phyloP scores from a whole-genome alignment of 2,113 vertebrate species.

The Amia ocellicauda region DNA sequence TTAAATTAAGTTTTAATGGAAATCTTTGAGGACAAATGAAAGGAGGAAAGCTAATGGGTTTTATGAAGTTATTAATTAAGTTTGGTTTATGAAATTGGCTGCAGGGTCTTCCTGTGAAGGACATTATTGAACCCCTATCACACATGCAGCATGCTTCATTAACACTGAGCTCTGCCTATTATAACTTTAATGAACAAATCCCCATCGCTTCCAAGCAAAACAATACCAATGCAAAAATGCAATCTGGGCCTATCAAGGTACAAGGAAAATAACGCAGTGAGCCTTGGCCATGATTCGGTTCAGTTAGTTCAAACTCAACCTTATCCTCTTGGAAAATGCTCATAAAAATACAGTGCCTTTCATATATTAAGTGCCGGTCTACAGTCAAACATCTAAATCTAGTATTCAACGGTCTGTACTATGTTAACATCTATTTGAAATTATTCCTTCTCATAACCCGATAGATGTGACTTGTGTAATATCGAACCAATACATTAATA shows the following conservation, averaged over 20 bases:
- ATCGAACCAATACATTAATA: no score
- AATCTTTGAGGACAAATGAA: constrained; percentile 55
- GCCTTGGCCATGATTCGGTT: background rate
- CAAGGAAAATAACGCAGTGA: background rate
- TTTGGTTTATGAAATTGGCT: constrained; percentile 47
- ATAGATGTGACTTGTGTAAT: no score
- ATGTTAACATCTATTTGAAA: no score
- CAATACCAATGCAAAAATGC: background rate
- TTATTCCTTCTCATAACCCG: no score
- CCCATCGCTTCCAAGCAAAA: constrained; percentile 22
- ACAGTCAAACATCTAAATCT: no score
- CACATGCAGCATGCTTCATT: constrained; percentile 39
- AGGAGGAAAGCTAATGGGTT: constrained; percentile 50
- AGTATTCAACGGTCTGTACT: no score
- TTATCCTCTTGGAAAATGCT: background rate
- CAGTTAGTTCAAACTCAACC: background rate
- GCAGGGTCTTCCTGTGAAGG: constrained; percentile 43
- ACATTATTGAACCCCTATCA: constrained; percentile 33
- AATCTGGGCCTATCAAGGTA: background rate
- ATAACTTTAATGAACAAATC: constrained; percentile 36
- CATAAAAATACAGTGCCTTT: no score
- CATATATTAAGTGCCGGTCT: no score
- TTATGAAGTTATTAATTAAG: constrained; percentile 48
- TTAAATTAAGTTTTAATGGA: constrained; percentile 60
- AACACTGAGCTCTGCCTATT: constrained; percentile 26